phyloP scores from a whole-genome alignment of 2,113 vertebrate species.

The Lagopus leucura region DNA sequence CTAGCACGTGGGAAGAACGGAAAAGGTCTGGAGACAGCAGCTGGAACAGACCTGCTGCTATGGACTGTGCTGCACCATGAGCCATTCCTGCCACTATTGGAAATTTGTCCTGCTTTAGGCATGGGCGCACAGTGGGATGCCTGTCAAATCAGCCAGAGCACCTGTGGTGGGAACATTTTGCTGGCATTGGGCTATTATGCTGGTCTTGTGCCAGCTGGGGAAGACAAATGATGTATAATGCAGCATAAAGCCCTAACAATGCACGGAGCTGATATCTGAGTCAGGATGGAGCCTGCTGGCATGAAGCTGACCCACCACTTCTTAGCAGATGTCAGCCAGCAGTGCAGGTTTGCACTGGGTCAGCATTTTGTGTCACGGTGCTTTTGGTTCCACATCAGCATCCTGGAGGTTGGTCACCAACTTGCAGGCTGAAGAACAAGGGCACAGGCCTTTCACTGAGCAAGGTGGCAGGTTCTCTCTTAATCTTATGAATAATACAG shows the following conservation, averaged over 20 bases:
- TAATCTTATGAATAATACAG: not conserved
- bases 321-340: not conserved
- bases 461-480: not conserved
- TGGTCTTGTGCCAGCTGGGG: constrained; percentile 24
- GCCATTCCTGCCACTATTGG: not conserved
- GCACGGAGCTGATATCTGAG: constrained; percentile 27
- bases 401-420: not conserved
- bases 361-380: fast-evolving
- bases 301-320: not conserved
- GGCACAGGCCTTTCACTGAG: not conserved
- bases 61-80: not conserved
- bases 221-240: constrained; percentile 14
- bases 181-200: not conserved
- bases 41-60: not conserved
- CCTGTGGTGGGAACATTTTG: constrained; percentile 60
- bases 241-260: not conserved
- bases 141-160: constrained; percentile 39
- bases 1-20: too few relatives aligned
- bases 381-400: fast-evolving
- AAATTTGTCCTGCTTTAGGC: constrained; percentile 40
- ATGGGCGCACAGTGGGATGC: not conserved
- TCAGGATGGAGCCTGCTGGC: not conserved
- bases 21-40: not conserved
- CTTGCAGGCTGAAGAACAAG: not conserved
- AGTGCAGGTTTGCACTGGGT: not conserved